phyloP scores from a whole-genome alignment of 1,140 invertebrate genomes.

The Eriosoma lanigerum region DNA sequence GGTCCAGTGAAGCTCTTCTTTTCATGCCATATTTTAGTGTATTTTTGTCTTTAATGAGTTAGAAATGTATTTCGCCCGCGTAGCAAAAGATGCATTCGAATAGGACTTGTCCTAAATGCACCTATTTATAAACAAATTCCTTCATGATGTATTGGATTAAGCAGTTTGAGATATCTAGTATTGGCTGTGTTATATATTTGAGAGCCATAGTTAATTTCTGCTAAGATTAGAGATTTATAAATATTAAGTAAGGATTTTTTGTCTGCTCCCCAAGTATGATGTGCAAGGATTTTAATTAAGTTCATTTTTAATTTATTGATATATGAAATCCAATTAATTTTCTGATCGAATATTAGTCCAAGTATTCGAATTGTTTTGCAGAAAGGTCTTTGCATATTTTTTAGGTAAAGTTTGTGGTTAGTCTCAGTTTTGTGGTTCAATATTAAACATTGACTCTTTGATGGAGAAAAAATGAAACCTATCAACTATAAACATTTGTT shows the following conservation, averaged over 20 bases:
- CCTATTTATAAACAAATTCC: too few relatives aligned
- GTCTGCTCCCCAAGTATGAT: background rate
- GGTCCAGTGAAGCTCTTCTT: too few relatives aligned
- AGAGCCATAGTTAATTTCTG: slow-evolving; percentile 2
- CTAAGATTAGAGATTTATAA: background rate
- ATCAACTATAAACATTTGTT: too few relatives aligned
- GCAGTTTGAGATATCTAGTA: background rate
- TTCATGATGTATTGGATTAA: background rate
- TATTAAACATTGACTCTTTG: background rate
- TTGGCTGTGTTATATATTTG: background rate
- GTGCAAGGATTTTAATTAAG: background rate
- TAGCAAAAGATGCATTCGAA: too few relatives aligned
- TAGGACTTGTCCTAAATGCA: too few relatives aligned
- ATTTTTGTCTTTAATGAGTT: too few relatives aligned
- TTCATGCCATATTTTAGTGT: too few relatives aligned
- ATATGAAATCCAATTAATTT: background rate
- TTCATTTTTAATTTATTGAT: background rate
- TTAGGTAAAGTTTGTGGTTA: too few relatives aligned
- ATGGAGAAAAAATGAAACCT: background rate
- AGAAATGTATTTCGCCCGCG: too few relatives aligned
- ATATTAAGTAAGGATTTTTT: background rate
- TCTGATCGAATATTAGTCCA: background rate
- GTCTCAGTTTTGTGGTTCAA: background rate
- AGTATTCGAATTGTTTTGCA: background rate
- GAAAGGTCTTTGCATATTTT: too few relatives aligned